Evolutionary conservation across 2,797 vertebrate genomes (phyloP).

Genomic region (Galagoides demidoff): DNA sequence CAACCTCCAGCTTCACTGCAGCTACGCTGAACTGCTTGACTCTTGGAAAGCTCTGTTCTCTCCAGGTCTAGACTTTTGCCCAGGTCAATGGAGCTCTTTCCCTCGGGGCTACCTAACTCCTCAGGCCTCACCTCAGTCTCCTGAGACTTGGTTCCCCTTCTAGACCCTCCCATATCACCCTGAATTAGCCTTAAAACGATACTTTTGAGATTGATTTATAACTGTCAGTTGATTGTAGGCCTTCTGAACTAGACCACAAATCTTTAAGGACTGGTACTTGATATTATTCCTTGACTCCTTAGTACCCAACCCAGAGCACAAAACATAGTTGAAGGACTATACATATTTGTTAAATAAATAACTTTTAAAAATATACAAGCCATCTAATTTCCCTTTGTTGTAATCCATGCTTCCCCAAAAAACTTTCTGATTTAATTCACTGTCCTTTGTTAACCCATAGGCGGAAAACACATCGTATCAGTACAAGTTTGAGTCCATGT

Average conservation of each 20-base stretch:
- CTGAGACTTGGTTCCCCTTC: not conserved
- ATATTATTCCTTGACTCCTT: not conserved
- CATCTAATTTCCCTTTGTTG: not conserved
- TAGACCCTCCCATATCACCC: not conserved
- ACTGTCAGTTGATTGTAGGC: not conserved
- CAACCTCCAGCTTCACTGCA: not conserved
- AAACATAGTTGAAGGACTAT: not conserved
- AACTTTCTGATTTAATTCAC: slow-evolving; percentile 21
- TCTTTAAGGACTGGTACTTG: not conserved
- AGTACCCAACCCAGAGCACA: not conserved
- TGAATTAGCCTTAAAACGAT: not conserved
- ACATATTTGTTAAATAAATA: not conserved
- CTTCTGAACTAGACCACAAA: not conserved
- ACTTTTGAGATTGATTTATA: not conserved
- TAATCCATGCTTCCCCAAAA: slow-evolving; percentile 33
- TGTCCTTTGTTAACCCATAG: not conserved
- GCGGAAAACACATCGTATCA: not conserved
- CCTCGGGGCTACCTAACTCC: not conserved
- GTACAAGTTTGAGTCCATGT: not conserved
- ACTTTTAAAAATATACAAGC: slow-evolving; percentile 22
- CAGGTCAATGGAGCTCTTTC: not conserved
- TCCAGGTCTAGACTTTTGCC: not conserved
- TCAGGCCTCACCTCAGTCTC: not conserved
- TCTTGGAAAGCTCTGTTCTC: not conserved
- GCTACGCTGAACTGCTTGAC: not conserved